phyloP scores from a whole-genome alignment of 2,113 vertebrate genomes.

The Dascyllus trimaculatus region DNA sequence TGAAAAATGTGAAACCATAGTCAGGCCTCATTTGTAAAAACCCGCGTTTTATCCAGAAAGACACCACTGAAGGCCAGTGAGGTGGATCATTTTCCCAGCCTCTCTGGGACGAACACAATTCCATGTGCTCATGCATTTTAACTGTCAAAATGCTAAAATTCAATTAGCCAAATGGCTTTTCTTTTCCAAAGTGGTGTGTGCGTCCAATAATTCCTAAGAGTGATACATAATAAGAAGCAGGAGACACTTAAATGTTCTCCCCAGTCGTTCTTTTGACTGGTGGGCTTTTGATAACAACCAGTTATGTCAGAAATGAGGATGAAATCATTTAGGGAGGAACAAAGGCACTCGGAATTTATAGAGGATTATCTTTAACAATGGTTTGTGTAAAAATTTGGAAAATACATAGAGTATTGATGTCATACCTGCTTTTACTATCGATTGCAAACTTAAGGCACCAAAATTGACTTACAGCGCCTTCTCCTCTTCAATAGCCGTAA shows the following conservation, averaged over 20 bases:
- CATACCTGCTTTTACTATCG: not conserved
- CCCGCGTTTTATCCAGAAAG: slow-evolving; percentile 43
- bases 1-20: slow-evolving; percentile 42
- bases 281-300: slow-evolving; percentile 36
- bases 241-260: slow-evolving; percentile 33
- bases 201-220: slow-evolving; percentile 41
- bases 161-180: slow-evolving; percentile 40
- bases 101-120: slow-evolving; percentile 28
- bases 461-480: not conserved
- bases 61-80: slow-evolving; percentile 50
- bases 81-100: slow-evolving; percentile 57
- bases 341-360: not conserved
- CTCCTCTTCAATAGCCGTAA: not conserved
- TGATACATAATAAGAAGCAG: slow-evolving; percentile 32
- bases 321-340: slow-evolving; percentile 46
- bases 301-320: slow-evolving; percentile 30
- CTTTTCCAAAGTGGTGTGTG: slow-evolving; percentile 40
- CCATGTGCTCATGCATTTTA: slow-evolving; percentile 54
- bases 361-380: slow-evolving; percentile 19
- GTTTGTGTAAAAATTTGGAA: not conserved
- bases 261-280: slow-evolving; percentile 25
- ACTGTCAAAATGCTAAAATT: slow-evolving; percentile 59
- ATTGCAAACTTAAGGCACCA: not conserved
- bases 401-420: not conserved
- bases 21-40: slow-evolving; percentile 59